Evolutionary conservation across 2,888 invertebrate genomes (phyloP).

Genomic region (Drosophila melanosoma): DNA sequence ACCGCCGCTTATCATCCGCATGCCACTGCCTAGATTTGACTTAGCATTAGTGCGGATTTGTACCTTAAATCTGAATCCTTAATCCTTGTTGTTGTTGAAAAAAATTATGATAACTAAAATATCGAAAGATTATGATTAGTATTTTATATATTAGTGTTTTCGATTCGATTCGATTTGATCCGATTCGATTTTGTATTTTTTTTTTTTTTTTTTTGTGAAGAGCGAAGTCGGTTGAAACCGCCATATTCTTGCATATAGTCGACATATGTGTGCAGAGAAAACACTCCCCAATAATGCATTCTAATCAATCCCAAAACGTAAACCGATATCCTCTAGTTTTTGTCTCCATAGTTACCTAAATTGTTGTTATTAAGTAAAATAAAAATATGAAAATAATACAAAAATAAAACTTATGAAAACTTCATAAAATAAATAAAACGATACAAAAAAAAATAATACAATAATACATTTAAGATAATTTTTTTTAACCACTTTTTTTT

Average conservation of each 20-base stretch:
- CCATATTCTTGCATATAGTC: conserved; percentile 38
- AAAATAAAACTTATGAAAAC: conserved; percentile 6
- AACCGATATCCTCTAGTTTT: conserved; percentile 52
- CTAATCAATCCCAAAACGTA: conserved; percentile 56
- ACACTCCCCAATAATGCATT: conserved; percentile 38
- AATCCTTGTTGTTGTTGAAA: conserved; percentile 36
- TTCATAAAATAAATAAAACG: background rate
- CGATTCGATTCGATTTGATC: background rate
- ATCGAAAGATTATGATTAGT: conserved; percentile 1
- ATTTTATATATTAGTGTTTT: background rate
- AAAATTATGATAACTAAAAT: conserved; percentile 5
- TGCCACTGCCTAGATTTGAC: conserved; percentile 58
- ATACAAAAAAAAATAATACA: conserved; percentile 13
- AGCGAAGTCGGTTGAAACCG: conserved; percentile 55
- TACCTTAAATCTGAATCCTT: conserved; percentile 11
- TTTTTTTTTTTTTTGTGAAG: conserved; percentile 26
- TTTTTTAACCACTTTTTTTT: conserved; percentile 53
- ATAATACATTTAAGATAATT: conserved; percentile 37
- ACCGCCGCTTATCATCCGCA: conserved; percentile 82
- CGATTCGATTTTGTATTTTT: conserved; percentile 4
- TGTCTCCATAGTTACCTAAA: conserved; percentile 53
- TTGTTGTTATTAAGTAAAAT: conserved; percentile 53
- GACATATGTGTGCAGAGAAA: conserved; percentile 9
- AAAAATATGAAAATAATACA: conserved; percentile 15
- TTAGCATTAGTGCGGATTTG: conserved; percentile 12